Evolutionary conservation across 2,797 vertebrate genomes (phyloP).

Genomic region (Chelonia mydas): DNA sequence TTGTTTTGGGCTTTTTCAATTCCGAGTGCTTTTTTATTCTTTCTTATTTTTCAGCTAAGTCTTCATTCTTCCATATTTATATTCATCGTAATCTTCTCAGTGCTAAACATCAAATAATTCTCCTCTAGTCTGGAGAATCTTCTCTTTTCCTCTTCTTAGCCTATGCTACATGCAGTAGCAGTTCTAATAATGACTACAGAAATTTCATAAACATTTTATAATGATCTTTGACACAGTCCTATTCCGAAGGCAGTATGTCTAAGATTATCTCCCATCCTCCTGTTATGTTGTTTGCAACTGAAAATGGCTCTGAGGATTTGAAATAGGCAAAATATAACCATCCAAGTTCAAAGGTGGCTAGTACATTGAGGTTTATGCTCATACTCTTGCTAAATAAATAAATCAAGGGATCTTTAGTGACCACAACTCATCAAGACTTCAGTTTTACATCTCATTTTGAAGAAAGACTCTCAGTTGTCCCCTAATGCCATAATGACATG

Average conservation of each 20-base stretch:
- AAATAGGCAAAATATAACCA: not conserved
- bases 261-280: not conserved
- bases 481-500: not conserved
- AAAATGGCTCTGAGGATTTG: not conserved
- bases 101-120: conserved; percentile 12
- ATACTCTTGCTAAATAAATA: not conserved
- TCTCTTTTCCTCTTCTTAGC: conserved; percentile 45
- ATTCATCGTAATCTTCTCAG: not conserved
- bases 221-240: not conserved
- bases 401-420: not conserved
- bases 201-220: conserved; percentile 63
- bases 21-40: not conserved
- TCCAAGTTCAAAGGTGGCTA: no score
- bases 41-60: not conserved
- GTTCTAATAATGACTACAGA: conserved; percentile 44
- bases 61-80: not conserved
- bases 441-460: not conserved
- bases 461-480: not conserved
- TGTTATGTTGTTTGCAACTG: not conserved
- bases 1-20: conserved; percentile 8
- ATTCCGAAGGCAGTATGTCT: conserved; percentile 1
- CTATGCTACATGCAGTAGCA: conserved; percentile 41
- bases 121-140: conserved; percentile 9
- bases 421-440: not conserved
- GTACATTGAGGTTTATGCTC: not conserved